A percentile compares a stretch with the other conserved stretches of the same genome.
phyloP scores from a whole-genome alignment of 30 jellyfish, hydroid and myxozoan species.

The Pelagia noctiluca region DNA sequence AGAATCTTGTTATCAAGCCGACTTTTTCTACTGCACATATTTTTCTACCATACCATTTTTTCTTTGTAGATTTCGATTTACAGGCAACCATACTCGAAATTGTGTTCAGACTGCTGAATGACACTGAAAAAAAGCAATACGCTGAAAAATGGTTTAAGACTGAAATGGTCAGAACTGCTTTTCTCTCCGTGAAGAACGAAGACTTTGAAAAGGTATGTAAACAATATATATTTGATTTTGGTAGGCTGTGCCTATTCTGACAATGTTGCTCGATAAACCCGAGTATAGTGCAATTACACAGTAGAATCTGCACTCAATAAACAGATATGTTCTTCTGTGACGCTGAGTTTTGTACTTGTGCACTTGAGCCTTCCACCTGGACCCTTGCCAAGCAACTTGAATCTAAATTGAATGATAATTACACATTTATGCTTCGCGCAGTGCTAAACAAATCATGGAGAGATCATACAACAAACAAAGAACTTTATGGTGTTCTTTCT shows the following conservation, averaged over 20 bases:
- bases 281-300: too few species aligned
- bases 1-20: neutral
- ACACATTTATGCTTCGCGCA: too few species aligned
- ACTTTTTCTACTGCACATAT: too few species aligned
- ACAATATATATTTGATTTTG: neutral
- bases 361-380: neutral
- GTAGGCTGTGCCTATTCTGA: neutral
- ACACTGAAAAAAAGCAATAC: constrained; percentile 12
- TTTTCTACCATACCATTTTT: neutral
- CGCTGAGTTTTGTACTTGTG: neutral
- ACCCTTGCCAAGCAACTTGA: too few species aligned
- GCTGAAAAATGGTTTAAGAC: constrained; percentile 32
- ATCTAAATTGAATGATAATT: too few species aligned
- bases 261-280: too few species aligned
- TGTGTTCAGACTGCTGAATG: constrained; percentile 34
- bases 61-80: constrained; percentile 59
- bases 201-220: constrained; percentile 58
- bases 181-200: constrained; percentile 50
- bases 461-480: too few species aligned
- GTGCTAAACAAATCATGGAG: too few species aligned
- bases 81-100: constrained; percentile 75
- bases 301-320: neutral
- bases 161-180: constrained; percentile 7
- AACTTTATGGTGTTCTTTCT: too few species aligned
- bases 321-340: neutral